Evolutionary conservation across 2,797 vertebrate species (phyloP).

Genomic region (Fringilla coelebs): DNA sequence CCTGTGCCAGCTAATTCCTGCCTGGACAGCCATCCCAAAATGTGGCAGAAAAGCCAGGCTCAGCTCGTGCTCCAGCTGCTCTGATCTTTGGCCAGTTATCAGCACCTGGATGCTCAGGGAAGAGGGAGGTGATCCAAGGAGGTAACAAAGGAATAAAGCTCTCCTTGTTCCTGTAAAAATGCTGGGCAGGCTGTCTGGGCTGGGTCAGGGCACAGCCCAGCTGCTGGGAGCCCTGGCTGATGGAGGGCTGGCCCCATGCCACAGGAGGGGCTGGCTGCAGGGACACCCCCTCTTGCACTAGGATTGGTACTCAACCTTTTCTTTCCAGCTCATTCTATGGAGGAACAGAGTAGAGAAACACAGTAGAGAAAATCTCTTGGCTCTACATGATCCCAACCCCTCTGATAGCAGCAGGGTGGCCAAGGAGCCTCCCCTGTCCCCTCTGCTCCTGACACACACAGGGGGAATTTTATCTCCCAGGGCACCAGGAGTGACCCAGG

Average conservation of each 20-base stretch:
- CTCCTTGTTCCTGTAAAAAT: neutral
- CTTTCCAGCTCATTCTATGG: fast-evolving
- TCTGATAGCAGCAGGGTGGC: neutral
- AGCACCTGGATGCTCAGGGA: conserved; percentile 15
- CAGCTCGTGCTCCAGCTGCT: neutral
- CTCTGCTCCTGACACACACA: neutral
- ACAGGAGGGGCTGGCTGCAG: neutral
- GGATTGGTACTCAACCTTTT: neutral
- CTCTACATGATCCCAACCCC: fast-evolving
- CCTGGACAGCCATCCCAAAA: neutral
- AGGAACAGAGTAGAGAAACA: neutral
- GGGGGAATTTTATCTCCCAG: neutral
- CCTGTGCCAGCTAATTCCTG: neutral
- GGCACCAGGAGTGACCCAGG: neutral
- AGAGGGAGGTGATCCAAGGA: neutral
- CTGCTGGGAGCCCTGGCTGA: neutral
- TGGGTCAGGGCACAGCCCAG: neutral
- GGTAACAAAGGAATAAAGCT: neutral
- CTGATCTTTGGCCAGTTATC: conserved; percentile 13
- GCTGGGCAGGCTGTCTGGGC: neutral
- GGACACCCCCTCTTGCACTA: fast-evolving
- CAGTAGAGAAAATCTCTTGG: fast-evolving
- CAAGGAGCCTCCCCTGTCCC: neutral
- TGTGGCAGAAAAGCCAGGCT: neutral
- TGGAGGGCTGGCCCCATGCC: neutral